Percentiles rank a stretch among this genome's conserved stretches.
phyloP scores from a whole-genome alignment of 1,140 invertebrate species.

The Tetramorium alpestre region DNA sequence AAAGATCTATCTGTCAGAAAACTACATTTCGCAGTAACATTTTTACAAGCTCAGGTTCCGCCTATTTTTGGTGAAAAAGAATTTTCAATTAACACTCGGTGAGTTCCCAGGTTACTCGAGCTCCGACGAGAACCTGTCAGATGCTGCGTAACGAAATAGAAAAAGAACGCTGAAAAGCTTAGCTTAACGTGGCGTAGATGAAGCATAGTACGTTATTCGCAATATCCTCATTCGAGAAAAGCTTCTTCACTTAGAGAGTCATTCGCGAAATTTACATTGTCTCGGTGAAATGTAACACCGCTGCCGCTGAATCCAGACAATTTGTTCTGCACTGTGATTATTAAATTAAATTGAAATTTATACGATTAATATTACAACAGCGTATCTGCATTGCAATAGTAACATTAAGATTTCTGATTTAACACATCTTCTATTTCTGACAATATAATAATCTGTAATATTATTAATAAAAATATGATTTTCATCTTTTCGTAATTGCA shows the following conservation, averaged over 20 bases:
- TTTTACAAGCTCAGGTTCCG: background rate
- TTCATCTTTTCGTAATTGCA: background rate
- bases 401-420: background rate
- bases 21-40: background rate
- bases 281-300: background rate
- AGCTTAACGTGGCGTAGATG: conserved; percentile 59
- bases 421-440: background rate
- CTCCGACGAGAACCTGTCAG: background rate
- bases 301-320: background rate
- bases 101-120: conserved; percentile 3
- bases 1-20: background rate
- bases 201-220: conserved; percentile 27
- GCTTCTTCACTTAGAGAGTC: conserved; percentile 18
- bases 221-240: conserved; percentile 15
- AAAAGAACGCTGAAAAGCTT: conserved; percentile 52
- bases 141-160: background rate
- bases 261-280: conserved; percentile 22
- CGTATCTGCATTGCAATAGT: background rate
- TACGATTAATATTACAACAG: background rate
- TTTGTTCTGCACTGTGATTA: background rate
- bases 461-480: background rate
- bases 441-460: background rate
- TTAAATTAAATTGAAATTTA: background rate
- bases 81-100: conserved; percentile 63
- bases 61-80: background rate